Conservation (phyloP, 2,888 invertebrate species). For the Enoplolaimus lenunculus region DNA sequence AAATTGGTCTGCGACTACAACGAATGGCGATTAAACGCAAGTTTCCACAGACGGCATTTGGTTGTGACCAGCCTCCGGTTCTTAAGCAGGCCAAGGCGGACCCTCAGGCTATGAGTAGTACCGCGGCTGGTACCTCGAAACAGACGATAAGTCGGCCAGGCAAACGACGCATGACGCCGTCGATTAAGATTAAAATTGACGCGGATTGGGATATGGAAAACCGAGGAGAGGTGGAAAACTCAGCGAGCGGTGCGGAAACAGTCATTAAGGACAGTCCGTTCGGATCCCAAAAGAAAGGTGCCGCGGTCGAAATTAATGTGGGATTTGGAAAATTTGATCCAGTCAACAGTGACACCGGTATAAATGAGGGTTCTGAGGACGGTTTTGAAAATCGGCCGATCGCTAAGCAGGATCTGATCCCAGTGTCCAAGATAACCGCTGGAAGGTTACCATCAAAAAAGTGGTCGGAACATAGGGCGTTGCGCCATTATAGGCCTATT, state of each 20-base stretch:
- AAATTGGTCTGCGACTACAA: no score
- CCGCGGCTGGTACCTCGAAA: background rate
- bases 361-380: background rate
- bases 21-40: no score
- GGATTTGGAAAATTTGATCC: background rate
- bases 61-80: background rate
- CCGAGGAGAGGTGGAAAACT: background rate
- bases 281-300: background rate
- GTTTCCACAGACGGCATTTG: background rate
- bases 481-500: background rate
- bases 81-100: background rate
- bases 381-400: background rate
- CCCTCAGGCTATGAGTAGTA: background rate
- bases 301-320: background rate
- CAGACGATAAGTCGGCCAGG: no score
- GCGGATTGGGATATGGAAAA: background rate
- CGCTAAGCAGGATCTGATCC: background rate
- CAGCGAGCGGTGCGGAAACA: background rate
- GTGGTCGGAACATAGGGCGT: background rate
- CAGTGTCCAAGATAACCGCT: background rate
- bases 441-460: background rate
- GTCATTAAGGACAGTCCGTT: background rate
- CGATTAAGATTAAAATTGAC: background rate
- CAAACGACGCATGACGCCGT: background rate
- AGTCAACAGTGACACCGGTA: background rate